Conservation (phyloP, 2,888 invertebrate species). For the Coenonympha arcania region DNA sequence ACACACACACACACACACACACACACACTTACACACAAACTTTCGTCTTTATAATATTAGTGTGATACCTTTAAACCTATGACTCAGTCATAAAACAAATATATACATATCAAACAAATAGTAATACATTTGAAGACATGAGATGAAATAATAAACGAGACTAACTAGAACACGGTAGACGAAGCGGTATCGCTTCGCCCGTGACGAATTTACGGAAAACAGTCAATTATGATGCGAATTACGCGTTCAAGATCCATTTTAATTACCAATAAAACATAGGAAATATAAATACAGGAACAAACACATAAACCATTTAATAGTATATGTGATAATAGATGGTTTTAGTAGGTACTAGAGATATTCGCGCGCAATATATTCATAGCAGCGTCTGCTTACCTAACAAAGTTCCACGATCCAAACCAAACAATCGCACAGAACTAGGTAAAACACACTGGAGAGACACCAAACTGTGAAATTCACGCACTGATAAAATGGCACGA, state of each 20-base stretch:
- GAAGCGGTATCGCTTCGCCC: neutral
- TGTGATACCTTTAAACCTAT: too few species aligned
- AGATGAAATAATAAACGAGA: too few species aligned
- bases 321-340: neutral
- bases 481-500: slow-evolving; percentile 54
- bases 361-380: neutral
- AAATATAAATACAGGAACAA: neutral
- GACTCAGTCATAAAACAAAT: too few species aligned
- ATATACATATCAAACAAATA: too few species aligned
- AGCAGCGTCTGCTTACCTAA: slow-evolving; percentile 1
- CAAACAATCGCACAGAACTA: neutral
- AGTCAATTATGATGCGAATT: neutral
- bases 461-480: slow-evolving; percentile 51
- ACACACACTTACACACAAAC: too few species aligned
- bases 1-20: too few species aligned
- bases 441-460: slow-evolving; percentile 30
- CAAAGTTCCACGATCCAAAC: neutral
- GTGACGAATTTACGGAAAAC: neutral
- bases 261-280: neutral
- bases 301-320: neutral
- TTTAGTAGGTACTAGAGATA: neutral
- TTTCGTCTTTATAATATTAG: too few species aligned
- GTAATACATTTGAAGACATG: too few species aligned
- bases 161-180: too few species aligned
- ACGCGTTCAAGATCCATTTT: neutral